Percentiles rank a stretch among this genome's conserved stretches.
These are phyloP conservation scores for Helicolenus hilgendorfi DNA, from an alignment of 2,797 vertebrate genomes.

Conservation along the genomic window DNA sequence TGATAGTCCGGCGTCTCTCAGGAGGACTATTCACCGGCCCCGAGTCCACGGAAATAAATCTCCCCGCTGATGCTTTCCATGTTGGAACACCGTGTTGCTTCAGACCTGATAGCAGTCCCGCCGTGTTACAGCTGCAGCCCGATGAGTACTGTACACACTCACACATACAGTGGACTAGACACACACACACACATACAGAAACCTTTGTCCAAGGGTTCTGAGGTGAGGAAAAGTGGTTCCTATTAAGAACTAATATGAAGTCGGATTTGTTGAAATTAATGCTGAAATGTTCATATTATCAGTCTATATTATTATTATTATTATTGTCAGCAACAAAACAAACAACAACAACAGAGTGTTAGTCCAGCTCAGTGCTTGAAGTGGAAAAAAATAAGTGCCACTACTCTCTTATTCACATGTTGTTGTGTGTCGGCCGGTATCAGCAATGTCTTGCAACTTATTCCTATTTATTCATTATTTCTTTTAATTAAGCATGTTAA, in stretches of 20 bases:
- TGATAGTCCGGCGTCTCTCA: slow-evolving; percentile 76
- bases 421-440: too few relatives aligned
- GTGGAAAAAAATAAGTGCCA: too few relatives aligned
- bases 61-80: slow-evolving; percentile 65
- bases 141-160: slow-evolving; percentile 11
- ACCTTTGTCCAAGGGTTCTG: neutral
- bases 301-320: too few relatives aligned
- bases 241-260: neutral
- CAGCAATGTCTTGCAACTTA: too few relatives aligned
- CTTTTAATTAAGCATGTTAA: too few relatives aligned
- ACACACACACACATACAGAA: neutral
- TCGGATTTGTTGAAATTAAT: neutral
- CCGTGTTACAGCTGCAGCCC: slow-evolving; percentile 24
- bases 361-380: too few relatives aligned
- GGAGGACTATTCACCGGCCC: slow-evolving; percentile 56
- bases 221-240: neutral
- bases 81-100: slow-evolving; percentile 72
- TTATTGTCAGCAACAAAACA: too few relatives aligned
- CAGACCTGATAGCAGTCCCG: slow-evolving; percentile 54
- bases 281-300: neutral
- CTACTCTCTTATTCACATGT: too few relatives aligned
- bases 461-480: too few relatives aligned
- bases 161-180: neutral
- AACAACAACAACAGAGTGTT: too few relatives aligned
- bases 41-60: slow-evolving; percentile 71